These are phyloP conservation scores for Herpailurus yagouaroundi DNA, from an alignment of 2,113 vertebrate genomes.

Conservation along the genomic window DNA sequence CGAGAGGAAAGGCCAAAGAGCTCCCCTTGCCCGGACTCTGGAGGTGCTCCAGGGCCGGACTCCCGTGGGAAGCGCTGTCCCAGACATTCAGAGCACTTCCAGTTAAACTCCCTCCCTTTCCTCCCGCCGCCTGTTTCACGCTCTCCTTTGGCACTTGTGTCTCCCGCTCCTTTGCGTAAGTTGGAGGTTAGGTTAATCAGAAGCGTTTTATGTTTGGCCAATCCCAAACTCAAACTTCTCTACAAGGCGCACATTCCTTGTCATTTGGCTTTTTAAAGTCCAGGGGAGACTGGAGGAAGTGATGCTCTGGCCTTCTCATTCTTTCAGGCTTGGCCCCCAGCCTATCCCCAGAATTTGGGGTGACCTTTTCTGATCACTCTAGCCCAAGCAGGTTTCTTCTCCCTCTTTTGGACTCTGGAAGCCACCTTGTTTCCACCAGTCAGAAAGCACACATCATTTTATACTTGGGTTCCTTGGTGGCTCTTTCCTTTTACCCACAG, in stretches of 20 bases:
- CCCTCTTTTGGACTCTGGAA: background rate
- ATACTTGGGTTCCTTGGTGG: background rate
- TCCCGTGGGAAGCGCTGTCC: background rate
- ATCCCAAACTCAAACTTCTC: background rate
- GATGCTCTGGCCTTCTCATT: background rate
- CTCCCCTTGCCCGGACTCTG: background rate
- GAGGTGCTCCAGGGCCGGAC: background rate
- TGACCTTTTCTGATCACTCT: background rate
- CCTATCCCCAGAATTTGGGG: background rate
- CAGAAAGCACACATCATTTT: background rate
- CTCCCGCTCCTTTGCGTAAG: fast-evolving
- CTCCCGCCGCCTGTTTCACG: background rate
- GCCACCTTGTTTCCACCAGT: background rate
- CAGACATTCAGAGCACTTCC: background rate
- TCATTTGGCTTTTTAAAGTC: background rate
- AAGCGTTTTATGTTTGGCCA: background rate
- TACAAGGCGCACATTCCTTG: background rate
- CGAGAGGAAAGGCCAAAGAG: background rate
- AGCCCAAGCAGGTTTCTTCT: background rate
- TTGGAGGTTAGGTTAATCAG: background rate
- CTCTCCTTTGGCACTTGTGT: background rate
- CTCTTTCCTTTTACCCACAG: background rate
- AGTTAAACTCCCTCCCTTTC: background rate
- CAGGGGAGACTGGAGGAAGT: background rate
- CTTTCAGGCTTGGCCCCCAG: background rate